Conservation (phyloP, 2,888 invertebrate species). For the Xestoiulus laeticollis region DNA sequence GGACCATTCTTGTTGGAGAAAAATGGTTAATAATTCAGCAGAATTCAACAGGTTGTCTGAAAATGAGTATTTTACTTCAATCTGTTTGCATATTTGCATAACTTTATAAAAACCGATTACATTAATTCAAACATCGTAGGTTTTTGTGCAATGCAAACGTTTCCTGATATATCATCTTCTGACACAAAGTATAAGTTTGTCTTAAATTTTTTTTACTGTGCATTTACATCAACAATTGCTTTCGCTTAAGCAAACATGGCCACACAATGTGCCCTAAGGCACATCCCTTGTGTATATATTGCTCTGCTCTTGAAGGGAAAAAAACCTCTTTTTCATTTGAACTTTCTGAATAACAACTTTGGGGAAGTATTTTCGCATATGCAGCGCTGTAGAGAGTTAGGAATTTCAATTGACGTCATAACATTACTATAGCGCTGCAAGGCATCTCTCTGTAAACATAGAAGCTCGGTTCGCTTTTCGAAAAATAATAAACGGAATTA, state of each 20-base stretch:
- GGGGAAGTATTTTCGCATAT: neutral
- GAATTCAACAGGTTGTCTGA: too few species aligned
- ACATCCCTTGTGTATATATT: neutral
- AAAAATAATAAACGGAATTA: slow-evolving; percentile 39
- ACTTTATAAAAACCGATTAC: too few species aligned
- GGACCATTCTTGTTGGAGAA: neutral
- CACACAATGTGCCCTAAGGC: neutral
- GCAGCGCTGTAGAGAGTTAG: neutral
- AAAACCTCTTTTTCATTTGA: neutral
- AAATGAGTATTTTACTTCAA: too few species aligned
- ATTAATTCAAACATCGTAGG: too few species aligned
- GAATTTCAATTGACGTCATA: slow-evolving; percentile 31
- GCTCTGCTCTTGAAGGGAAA: neutral
- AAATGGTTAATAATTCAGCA: too few species aligned
- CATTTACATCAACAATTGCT: neutral
- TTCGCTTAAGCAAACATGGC: neutral
- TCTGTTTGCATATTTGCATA: too few species aligned
- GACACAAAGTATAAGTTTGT: neutral
- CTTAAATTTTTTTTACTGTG: neutral
- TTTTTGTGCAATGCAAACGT: neutral
- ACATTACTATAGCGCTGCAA: slow-evolving; percentile 20
- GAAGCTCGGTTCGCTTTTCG: slow-evolving; percentile 15
- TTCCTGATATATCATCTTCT: neutral
- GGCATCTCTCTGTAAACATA: slow-evolving; percentile 27
- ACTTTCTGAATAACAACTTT: slow-evolving; percentile 11